phyloP scores from a whole-genome alignment of 2,888 invertebrate genomes.

The Drosophila setosimentum region DNA sequence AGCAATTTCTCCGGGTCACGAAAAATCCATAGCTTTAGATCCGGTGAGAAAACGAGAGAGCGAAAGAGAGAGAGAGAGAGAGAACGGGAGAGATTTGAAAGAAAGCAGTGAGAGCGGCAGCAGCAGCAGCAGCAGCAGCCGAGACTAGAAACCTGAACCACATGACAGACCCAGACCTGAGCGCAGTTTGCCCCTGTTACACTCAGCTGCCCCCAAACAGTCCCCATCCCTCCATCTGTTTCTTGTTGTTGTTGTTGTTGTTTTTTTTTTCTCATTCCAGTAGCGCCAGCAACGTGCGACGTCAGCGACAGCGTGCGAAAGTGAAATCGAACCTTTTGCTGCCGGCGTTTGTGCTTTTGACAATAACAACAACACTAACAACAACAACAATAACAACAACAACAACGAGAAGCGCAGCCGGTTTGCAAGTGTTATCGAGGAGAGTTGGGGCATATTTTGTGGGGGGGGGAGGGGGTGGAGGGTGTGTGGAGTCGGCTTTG shows the following conservation, averaged over 20 bases:
- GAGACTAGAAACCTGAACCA: constrained; percentile 57
- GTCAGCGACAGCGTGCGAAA: constrained; percentile 79
- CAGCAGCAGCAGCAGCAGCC: constrained; percentile 1
- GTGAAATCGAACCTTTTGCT: constrained; percentile 81
- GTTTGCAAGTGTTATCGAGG: constrained; percentile 51
- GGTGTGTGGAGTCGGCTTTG: constrained; percentile 26
- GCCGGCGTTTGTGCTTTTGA: constrained; percentile 75
- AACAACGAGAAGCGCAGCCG: constrained; percentile 56
- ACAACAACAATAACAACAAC: constrained; percentile 1
- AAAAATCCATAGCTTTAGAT: constrained; percentile 30
- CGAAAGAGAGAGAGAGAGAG: too few relatives aligned
- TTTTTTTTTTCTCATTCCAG: constrained; percentile 7
- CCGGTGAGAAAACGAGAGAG: constrained; percentile 32
- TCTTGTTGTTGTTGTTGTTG: background rate
- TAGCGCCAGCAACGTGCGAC: constrained; percentile 60
- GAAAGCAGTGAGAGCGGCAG: constrained; percentile 73
- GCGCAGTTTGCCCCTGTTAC: constrained; percentile 39
- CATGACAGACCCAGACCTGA: constrained; percentile 47
- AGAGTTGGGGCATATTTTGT: too few relatives aligned
- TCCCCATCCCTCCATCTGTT: background rate
- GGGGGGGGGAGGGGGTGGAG: constrained; percentile 53
- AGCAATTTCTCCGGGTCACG: constrained; percentile 13
- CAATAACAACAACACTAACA: constrained; percentile 51
- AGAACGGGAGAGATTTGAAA: constrained; percentile 46
- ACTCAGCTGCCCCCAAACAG: constrained; percentile 16